Conservation (phyloP, 2,113 vertebrate species). For the Tamias sibiricus region DNA sequence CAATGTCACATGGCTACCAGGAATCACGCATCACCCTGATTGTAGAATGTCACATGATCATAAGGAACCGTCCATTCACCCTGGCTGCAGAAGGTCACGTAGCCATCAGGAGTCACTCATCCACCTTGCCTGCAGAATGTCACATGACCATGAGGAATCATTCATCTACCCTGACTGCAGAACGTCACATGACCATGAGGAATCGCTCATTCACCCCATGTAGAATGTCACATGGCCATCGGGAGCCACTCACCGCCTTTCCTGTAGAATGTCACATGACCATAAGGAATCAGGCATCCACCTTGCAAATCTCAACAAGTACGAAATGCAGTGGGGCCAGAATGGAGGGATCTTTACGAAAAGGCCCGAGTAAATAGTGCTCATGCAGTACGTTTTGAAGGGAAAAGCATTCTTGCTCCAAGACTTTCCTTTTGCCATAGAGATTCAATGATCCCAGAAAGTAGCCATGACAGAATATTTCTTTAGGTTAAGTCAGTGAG, state of each 20-base stretch:
- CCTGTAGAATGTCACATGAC: too few relatives aligned
- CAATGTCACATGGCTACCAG: neutral
- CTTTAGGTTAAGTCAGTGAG: constrained; percentile 6
- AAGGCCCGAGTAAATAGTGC: neutral
- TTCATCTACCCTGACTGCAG: neutral
- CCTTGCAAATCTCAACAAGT: neutral
- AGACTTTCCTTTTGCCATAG: neutral
- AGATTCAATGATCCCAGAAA: neutral
- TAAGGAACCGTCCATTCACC: too few relatives aligned
- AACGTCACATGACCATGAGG: neutral
- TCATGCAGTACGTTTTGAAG: neutral
- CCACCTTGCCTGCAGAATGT: neutral
- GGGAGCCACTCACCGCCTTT: neutral
- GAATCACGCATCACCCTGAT: neutral
- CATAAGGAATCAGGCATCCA: neutral
- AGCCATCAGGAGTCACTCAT: neutral
- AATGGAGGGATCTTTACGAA: neutral
- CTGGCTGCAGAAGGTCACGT: too few relatives aligned
- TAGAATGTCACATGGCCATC: too few relatives aligned
- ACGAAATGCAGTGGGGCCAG: neutral
- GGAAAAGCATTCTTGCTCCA: neutral
- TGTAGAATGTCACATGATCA: neutral
- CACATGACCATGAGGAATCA: neutral
- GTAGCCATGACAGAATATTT: neutral
- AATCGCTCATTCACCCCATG: too few relatives aligned